These are phyloP conservation scores for Cecropterus lyciades DNA, from an alignment of 1,140 invertebrate genomes.

Conservation along the genomic window DNA sequence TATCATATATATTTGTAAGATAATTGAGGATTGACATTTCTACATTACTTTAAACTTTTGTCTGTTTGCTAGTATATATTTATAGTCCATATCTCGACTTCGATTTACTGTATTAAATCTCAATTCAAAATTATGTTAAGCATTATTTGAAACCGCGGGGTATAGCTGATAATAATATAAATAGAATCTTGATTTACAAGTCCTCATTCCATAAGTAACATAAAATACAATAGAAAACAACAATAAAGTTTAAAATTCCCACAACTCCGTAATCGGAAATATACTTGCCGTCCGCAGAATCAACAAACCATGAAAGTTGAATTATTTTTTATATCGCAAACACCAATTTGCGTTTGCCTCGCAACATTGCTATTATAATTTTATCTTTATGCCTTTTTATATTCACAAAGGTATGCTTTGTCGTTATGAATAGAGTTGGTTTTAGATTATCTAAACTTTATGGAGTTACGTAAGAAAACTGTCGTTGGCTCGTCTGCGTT, in stretches of 20 bases:
- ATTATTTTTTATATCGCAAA: conserved; percentile 21
- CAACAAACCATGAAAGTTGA: conserved; percentile 19
- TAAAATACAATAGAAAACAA: neutral
- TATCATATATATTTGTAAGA: too few species aligned
- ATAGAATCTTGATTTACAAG: too few species aligned
- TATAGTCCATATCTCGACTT: too few species aligned
- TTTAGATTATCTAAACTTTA: neutral
- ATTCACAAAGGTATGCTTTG: neutral
- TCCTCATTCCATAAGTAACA: neutral
- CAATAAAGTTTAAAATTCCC: conserved; percentile 3
- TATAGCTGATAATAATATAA: too few species aligned
- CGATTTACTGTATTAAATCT: too few species aligned
- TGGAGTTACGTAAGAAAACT: conserved; percentile 9
- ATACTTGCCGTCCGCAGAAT: neutral
- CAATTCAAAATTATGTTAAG: too few species aligned
- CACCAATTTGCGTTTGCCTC: conserved; percentile 8
- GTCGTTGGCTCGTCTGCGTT: neutral
- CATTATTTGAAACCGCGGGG: too few species aligned
- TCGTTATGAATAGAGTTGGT: neutral
- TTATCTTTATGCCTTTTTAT: neutral
- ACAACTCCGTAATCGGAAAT: neutral
- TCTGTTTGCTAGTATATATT: too few species aligned
- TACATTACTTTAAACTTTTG: too few species aligned
- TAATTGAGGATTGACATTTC: too few species aligned
- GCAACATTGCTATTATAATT: neutral